Evolutionary conservation across 2,888 invertebrate species (phyloP).

Genomic region (Diaprepes abbreviatus): DNA sequence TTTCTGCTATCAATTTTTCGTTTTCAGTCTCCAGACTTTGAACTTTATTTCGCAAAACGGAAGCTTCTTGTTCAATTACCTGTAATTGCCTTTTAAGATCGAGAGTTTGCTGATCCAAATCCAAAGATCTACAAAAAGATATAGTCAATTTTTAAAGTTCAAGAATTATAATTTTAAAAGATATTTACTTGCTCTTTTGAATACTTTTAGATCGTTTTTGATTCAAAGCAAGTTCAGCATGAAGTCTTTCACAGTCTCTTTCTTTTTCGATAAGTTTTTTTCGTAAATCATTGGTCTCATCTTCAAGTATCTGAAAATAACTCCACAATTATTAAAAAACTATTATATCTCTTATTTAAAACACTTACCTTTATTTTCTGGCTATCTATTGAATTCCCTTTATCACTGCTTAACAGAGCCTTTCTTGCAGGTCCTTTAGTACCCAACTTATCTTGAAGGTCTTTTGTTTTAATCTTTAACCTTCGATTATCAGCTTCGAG

Average conservation of each 20-base stretch:
- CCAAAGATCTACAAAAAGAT: conserved; percentile 70
- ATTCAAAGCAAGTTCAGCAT: conserved; percentile 77
- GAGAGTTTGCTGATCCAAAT: conserved; percentile 75
- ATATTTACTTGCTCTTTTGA: conserved; percentile 75
- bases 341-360: neutral
- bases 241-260: conserved; percentile 82
- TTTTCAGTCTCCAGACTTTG: conserved; percentile 81
- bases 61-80: conserved; percentile 83
- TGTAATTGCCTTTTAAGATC: conserved; percentile 83
- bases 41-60: conserved; percentile 77
- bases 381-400: conserved; percentile 71
- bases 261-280: conserved; percentile 88
- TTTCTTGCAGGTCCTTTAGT: conserved; percentile 63
- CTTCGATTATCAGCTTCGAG: conserved; percentile 84
- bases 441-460: conserved; percentile 80
- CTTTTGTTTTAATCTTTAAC: conserved; percentile 81
- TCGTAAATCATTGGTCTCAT: conserved; percentile 80
- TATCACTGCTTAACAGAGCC: conserved; percentile 58
- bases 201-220: conserved; percentile 74
- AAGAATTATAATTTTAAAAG: neutral
- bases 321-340: conserved; percentile 48
- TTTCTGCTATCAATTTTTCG: conserved; percentile 81
- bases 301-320: conserved; percentile 73
- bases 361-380: conserved; percentile 76
- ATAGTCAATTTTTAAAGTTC: neutral